A percentile compares a stretch with the other conserved stretches of the same genome.
These are phyloP conservation scores for Aphaenogaster floridana DNA, from an alignment of 1,140 invertebrate genomes.

Conservation along the genomic window DNA sequence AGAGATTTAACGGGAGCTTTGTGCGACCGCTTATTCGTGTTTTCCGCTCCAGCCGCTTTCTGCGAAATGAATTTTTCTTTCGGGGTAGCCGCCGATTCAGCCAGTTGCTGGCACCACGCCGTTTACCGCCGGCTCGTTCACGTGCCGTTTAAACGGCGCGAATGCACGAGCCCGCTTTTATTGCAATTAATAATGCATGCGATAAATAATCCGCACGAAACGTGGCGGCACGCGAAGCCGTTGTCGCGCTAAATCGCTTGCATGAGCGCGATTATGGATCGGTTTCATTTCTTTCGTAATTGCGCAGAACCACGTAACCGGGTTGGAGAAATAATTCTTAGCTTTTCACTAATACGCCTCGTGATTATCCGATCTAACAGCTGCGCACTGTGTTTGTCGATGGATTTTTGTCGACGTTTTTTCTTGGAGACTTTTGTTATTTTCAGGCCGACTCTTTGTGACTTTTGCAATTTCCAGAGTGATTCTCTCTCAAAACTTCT, in stretches of 20 bases:
- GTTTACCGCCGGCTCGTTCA: slow-evolving; percentile 2
- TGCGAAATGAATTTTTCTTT: slow-evolving; percentile 12
- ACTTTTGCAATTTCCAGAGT: background rate
- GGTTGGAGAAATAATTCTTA: background rate
- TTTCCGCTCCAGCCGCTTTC: background rate
- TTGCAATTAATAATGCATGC: slow-evolving; percentile 78
- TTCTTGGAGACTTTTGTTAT: background rate
- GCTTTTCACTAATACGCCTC: background rate
- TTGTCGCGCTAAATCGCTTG: slow-evolving; percentile 19
- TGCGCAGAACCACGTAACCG: slow-evolving; percentile 22
- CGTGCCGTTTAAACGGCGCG: background rate
- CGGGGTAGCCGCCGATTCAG: background rate
- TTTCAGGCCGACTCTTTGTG: background rate
- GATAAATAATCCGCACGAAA: slow-evolving; percentile 68
- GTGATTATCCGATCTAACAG: background rate
- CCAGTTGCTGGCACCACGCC: too few species aligned
- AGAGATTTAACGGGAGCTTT: background rate
- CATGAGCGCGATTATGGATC: slow-evolving; percentile 25
- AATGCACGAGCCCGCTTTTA: slow-evolving; percentile 45
- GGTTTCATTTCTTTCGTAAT: slow-evolving; percentile 40
- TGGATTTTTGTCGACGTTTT: background rate
- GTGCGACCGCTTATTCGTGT: background rate
- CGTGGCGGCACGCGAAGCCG: slow-evolving; percentile 1
- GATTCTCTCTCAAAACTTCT: background rate
- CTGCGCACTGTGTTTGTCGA: background rate